Evolutionary conservation across 2,888 invertebrate genomes (phyloP), one percentile per base, ranked within the genome.

Genomic region (Coelinius sp.): DNA sequence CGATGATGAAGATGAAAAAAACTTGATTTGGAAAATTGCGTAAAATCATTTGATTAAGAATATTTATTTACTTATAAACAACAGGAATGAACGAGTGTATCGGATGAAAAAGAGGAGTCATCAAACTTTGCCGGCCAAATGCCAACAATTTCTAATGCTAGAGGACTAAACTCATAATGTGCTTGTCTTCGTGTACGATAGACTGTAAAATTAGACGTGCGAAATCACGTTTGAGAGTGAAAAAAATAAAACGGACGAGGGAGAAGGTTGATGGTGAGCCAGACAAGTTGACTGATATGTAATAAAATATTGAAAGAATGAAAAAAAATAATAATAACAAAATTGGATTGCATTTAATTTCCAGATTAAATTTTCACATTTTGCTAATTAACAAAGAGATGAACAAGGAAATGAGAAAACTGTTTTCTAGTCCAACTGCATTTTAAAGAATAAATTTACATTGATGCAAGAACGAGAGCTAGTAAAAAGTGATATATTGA

Each of bases 201-300:
- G 80, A 82, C 80, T 79, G 79, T 79, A 82, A 84, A 83, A 83
- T 84, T 83, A 82, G 84, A 83, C 78, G 82, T 75, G 78, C 81
- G 75, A 80, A 80, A 76, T 73, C 79, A 68, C 79, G 81, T 73
- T 76, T 79, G 70, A 80, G 78, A 76, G 80, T 78, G 68, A 80
- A 78, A 79, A 79, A 75, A 67, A 74, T 77, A 72, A 74, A 75
- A 68, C 73, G 76, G 62, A 79, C 73, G 24, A 78, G 75, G 73
- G 73, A 77, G 49, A 78, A 76, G 69, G 64, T 75, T 41, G 75
- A 74, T 71, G 68, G 74, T 56, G 75, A 77, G 38, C 41, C 71
- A 59, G 70, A 78, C 68, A 75, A 52, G 46, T 8, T 65, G 56
- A 59, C 35, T 59, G 59, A 59, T 27, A 52, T 46, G 56, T 56